These are phyloP conservation scores for Amblyraja radiata DNA, from an alignment of 2,797 vertebrate species.

Conservation along the genomic window DNA sequence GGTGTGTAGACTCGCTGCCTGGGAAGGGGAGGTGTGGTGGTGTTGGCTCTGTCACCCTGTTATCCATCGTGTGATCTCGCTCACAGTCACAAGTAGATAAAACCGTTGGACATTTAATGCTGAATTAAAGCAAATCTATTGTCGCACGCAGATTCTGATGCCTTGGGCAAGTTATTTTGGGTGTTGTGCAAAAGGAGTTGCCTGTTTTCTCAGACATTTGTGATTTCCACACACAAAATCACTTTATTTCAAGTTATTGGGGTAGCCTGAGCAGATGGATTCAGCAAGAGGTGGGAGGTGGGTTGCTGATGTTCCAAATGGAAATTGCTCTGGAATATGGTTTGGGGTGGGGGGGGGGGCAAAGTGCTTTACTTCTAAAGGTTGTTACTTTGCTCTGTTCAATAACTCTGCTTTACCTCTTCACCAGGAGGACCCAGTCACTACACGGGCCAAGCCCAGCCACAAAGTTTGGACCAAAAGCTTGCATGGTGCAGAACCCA, in stretches of 20 bases:
- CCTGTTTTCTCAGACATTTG: not conserved
- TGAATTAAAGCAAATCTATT: not conserved
- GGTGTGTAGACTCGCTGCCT: no score
- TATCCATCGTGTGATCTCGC: no score
- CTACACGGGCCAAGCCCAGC: constrained; percentile 94
- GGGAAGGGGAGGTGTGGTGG: no score
- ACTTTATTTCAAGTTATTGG: not conserved
- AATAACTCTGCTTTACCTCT: not conserved
- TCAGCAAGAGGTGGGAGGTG: no score
- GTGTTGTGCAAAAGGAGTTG: not conserved
- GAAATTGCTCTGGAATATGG: not conserved
- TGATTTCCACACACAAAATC: not conserved
- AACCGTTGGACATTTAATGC: no score
- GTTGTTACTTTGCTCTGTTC: not conserved
- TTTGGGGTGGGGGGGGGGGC: no score
- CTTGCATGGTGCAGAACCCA: constrained; percentile 91
- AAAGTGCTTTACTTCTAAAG: not conserved
- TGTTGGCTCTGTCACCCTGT: no score
- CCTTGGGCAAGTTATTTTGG: not conserved
- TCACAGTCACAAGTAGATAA: no score
- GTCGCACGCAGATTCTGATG: not conserved
- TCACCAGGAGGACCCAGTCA: constrained; percentile 76
- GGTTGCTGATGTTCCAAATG: not conserved
- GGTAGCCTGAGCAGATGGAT: no score
- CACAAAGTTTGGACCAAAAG: constrained; percentile 95